Percentiles rank a stretch among this genome's conserved stretches.
These are phyloP conservation scores for Tilapia sparmanii DNA, from an alignment of 2,113 vertebrate species.

Conservation along the genomic window DNA sequence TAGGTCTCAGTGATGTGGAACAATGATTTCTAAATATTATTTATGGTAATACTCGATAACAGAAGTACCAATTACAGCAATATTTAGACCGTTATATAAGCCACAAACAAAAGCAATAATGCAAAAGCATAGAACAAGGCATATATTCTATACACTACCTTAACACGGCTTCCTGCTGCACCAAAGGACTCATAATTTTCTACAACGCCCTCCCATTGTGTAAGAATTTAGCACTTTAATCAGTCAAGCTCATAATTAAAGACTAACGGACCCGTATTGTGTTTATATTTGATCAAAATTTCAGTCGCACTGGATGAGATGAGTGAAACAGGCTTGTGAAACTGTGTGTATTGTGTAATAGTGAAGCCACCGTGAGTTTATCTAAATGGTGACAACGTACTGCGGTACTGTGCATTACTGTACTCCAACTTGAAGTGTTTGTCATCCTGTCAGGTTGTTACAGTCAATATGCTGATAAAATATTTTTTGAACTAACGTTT, in stretches of 20 bases:
- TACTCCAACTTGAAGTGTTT: not conserved
- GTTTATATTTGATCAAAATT: not conserved
- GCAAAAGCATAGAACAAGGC: not conserved
- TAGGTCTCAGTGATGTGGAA: not conserved
- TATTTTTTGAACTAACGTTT: conserved; percentile 21
- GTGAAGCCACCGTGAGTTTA: not conserved
- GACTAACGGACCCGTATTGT: not conserved
- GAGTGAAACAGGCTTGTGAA: not conserved
- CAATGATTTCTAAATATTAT: not conserved
- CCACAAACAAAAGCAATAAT: conserved; percentile 24
- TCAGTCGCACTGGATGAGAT: not conserved
- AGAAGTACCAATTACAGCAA: not conserved
- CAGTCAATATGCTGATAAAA: not conserved
- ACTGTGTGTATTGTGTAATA: not conserved
- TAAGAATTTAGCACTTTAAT: conserved; percentile 1
- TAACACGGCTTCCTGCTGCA: not conserved
- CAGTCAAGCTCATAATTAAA: not conserved
- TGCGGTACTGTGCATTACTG: not conserved
- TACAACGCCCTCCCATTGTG: not conserved
- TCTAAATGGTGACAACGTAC: not conserved
- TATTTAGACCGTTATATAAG: not conserved
- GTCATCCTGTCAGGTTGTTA: conserved; percentile 4
- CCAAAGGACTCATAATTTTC: not conserved
- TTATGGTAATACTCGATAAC: not conserved
- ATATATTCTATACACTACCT: not conserved